Percentiles rank a stretch among this genome's conserved stretches.
Evolutionary conservation across 2,797 vertebrate genomes (phyloP).

Genomic region (Chelidonichthys spinosus): DNA sequence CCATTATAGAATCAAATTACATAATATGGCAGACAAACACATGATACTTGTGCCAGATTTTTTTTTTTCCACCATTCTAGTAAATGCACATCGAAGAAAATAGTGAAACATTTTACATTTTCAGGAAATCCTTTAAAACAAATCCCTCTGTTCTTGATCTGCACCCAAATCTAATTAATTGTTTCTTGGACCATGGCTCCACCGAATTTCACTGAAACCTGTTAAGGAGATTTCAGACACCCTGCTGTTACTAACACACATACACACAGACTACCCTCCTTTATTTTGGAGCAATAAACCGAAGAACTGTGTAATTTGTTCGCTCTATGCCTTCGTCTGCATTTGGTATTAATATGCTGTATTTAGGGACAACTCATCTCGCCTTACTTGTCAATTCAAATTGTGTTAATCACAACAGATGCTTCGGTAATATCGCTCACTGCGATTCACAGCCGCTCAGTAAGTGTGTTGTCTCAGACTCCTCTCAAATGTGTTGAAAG

Average conservation of each 20-base stretch:
- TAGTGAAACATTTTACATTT: not conserved
- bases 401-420: not conserved
- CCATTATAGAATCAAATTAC: not conserved
- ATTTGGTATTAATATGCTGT: not conserved
- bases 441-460: slow-evolving; percentile 2
- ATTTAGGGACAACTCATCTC: slow-evolving; percentile 2
- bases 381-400: slow-evolving; percentile 9
- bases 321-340: not conserved
- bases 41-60: not conserved
- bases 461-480: slow-evolving; percentile 34
- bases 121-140: not conserved
- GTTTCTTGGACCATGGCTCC: slow-evolving; percentile 7
- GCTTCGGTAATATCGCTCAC: not conserved
- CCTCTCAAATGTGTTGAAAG: slow-evolving; percentile 48
- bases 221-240: not conserved
- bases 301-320: not conserved
- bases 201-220: slow-evolving; percentile 1
- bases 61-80: not conserved
- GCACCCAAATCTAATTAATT: slow-evolving; percentile 5
- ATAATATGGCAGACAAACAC: not conserved
- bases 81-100: not conserved
- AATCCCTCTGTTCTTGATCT: not conserved
- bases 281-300: not conserved
- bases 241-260: not conserved
- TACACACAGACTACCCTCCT: not conserved